phyloP scores from a whole-genome alignment of 2,113 vertebrate genomes.

The Epinephelus fuscoguttatus region DNA sequence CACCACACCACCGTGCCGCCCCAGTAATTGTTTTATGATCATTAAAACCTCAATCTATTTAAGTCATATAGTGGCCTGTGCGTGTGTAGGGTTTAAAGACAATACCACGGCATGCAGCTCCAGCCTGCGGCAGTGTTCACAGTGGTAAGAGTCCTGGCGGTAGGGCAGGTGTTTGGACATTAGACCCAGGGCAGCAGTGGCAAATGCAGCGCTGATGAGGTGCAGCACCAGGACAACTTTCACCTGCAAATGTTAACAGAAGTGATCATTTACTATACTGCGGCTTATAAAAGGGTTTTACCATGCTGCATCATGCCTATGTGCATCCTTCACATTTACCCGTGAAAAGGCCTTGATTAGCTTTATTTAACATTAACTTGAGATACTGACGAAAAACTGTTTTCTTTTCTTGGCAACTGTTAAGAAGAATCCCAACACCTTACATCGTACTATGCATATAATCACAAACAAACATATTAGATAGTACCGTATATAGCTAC shows the following conservation, averaged over 20 bases:
- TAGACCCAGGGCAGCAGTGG: slow-evolving; percentile 83
- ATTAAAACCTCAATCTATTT: background rate
- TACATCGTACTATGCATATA: too few relatives aligned
- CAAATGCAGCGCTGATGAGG: slow-evolving; percentile 84
- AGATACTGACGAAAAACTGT: too few relatives aligned
- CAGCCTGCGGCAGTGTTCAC: slow-evolving; percentile 84
- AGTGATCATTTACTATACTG: background rate
- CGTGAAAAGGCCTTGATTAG: too few relatives aligned
- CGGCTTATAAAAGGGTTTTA: background rate
- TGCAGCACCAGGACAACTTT: slow-evolving; percentile 84
- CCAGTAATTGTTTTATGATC: background rate
- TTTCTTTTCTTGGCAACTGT: too few relatives aligned
- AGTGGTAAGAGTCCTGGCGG: slow-evolving; percentile 87
- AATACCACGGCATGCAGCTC: slow-evolving; percentile 85
- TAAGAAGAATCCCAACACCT: too few relatives aligned
- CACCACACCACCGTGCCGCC: too few relatives aligned
- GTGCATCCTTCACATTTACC: too few relatives aligned
- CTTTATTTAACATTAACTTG: too few relatives aligned
- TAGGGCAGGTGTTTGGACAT: slow-evolving; percentile 88
- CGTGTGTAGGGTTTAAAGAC: background rate
- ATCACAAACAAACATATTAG: too few relatives aligned
- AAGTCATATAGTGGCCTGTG: background rate
- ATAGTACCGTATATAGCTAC: too few relatives aligned
- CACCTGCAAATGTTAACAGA: slow-evolving; percentile 70
- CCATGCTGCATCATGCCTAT: background rate